Base-by-base conservation (phyloP, 2,888 invertebrate species). In the Digitonthophagus gazella region DNA sequence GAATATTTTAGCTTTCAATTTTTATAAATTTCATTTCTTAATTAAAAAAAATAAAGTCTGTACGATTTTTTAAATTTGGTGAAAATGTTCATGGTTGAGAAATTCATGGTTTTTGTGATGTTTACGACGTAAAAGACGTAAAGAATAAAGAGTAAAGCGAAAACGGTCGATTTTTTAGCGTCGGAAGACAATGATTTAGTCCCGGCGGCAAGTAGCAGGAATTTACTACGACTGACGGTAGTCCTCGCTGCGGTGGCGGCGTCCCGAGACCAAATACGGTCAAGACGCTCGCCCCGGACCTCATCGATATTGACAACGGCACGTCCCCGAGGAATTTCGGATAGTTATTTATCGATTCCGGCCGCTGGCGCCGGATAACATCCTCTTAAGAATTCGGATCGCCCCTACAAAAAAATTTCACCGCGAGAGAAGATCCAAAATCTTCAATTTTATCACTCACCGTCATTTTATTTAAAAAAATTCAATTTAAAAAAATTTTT, bases 281-380 rank as follows among this genome's bases (percentile, higher is more conserved):
- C 16, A 61, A n/a, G 61, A 61, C 18, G 61, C 61, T 18, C 61
- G 61, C 19, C 18, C 61, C 61, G 61, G 28, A 57, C 20, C 61
- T 19, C 61, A 61, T 61, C 61, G 20, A 61, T 19, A 61, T 61
- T 61, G 61, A 61, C 61, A 61, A 61, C 61, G 61, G 61, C 61
- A 61, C 61, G 61, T 61, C 61, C 61, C 8, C 6, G 4, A 18
- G 18, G 61, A 61, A 61, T 61, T 61, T 61, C 61, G 61, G 20
- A 18, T 61, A 20, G 61, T 61, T 61, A 61, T 61, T 61, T 61
- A 61, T 61, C n/a, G 61, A 61, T 61, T 15, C 18, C 18, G 20
- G n/a, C 15, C 19, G 61, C 4, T 61, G 61, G 61, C 61, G 61
- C 61, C 61, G 20, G 19, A 61, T 19, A 19, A 61, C 61, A 61